phyloP scores from a whole-genome alignment of 2,888 invertebrate species.

The Sinotaia quadrata region DNA sequence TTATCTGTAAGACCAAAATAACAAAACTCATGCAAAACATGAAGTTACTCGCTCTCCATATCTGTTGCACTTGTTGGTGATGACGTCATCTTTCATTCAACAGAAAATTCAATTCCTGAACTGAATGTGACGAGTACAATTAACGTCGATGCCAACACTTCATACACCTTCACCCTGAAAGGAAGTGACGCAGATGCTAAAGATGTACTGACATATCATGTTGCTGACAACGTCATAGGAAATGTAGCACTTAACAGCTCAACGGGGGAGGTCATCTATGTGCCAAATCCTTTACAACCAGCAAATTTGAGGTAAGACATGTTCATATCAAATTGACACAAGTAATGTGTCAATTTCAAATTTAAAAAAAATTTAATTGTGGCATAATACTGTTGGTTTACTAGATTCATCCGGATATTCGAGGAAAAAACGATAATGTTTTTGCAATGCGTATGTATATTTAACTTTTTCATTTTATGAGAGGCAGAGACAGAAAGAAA shows the following conservation, averaged over 20 bases:
- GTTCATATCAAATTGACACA: too few relatives aligned
- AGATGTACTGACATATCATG: constrained; percentile 5
- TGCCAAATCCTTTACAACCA: background rate
- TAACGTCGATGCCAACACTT: background rate
- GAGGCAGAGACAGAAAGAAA: too few relatives aligned
- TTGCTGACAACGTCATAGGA: background rate
- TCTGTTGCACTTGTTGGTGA: background rate
- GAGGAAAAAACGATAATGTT: too few relatives aligned
- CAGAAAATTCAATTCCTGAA: constrained; percentile 16
- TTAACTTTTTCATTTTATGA: too few relatives aligned
- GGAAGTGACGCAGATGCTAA: constrained; percentile 12
- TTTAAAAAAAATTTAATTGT: too few relatives aligned
- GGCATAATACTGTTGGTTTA: too few relatives aligned
- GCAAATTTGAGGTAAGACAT: background rate
- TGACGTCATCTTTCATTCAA: too few relatives aligned
- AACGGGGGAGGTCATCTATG: constrained; percentile 3
- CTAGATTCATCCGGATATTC: too few relatives aligned
- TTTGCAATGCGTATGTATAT: too few relatives aligned
- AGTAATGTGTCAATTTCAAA: too few relatives aligned
- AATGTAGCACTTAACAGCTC: background rate
- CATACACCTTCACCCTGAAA: background rate
- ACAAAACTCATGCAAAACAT: background rate
- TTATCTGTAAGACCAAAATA: too few relatives aligned
- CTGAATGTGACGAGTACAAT: background rate
- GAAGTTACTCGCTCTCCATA: background rate